Conservation (phyloP, 2,113 vertebrate genomes). For the chimpanzee (Pan troglodytes) region DNA sequence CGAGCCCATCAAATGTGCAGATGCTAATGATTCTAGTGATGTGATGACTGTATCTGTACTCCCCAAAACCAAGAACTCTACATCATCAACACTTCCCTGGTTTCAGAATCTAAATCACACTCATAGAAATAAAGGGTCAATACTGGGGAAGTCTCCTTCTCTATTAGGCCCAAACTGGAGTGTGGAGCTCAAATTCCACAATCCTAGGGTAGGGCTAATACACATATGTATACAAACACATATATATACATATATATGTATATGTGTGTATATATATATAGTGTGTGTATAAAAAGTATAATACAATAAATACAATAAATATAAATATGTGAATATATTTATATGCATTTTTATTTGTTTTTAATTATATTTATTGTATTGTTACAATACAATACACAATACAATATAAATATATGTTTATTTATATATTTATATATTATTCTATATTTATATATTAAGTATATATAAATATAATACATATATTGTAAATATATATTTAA, state of each 20-base stretch:
- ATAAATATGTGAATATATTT: too few species aligned
- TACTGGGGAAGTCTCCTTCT: neutral
- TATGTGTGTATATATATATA: neutral
- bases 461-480: too few species aligned
- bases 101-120: neutral
- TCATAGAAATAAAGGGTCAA: neutral
- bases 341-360: too few species aligned
- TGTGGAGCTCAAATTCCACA: neutral
- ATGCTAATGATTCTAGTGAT: neutral
- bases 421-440: too few species aligned
- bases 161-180: neutral
- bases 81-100: neutral
- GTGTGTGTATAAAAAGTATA: too few species aligned
- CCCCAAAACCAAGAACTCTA: neutral
- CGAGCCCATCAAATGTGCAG: neutral
- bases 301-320: too few species aligned
- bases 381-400: too few species aligned
- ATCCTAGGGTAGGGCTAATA: neutral
- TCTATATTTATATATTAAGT: too few species aligned
- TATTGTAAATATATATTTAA: too few species aligned
- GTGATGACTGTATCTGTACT: accelerated
- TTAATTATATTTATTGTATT: too few species aligned
- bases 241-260: neutral
- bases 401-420: too few species aligned
- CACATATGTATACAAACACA: too few species aligned